These are phyloP conservation scores for Pygmarrhopalites habei DNA, from an alignment of 1,140 invertebrate species.

Conservation along the genomic window DNA sequence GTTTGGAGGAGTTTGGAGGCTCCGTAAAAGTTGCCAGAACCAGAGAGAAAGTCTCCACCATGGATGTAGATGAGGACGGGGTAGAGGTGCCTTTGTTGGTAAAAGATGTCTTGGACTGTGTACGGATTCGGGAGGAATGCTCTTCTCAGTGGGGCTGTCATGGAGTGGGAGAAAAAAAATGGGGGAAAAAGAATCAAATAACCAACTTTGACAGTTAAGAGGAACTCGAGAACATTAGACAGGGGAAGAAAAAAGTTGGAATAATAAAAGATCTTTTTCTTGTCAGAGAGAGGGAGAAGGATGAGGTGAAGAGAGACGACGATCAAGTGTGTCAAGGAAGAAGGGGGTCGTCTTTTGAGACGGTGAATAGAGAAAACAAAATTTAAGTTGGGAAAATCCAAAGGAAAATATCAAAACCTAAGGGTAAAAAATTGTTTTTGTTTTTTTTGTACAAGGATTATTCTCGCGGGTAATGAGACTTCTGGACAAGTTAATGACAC, in stretches of 20 bases:
- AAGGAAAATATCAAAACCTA: too few species aligned
- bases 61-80: slow-evolving; percentile 95
- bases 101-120: slow-evolving; percentile 13
- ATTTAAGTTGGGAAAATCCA: too few species aligned
- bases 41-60: slow-evolving; percentile 85
- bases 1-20: slow-evolving; percentile 83
- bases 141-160: neutral
- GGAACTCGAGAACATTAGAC: neutral
- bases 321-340: too few species aligned
- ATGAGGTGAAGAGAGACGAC: too few species aligned
- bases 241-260: neutral
- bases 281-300: too few species aligned
- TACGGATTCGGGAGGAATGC: neutral
- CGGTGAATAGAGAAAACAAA: too few species aligned
- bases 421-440: too few species aligned
- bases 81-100: slow-evolving; percentile 48
- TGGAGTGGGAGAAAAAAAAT: neutral
- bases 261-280: too few species aligned
- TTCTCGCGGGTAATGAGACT: too few species aligned
- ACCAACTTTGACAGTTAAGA: neutral
- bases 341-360: too few species aligned
- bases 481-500: too few species aligned
- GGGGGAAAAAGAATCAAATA: neutral
- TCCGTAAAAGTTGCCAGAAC: slow-evolving; percentile 84
- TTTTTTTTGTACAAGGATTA: too few species aligned